Percentiles rank a stretch among this genome's conserved stretches.
Conservation (phyloP, 2,113 vertebrate genomes). For the Sprattus sprattus region DNA sequence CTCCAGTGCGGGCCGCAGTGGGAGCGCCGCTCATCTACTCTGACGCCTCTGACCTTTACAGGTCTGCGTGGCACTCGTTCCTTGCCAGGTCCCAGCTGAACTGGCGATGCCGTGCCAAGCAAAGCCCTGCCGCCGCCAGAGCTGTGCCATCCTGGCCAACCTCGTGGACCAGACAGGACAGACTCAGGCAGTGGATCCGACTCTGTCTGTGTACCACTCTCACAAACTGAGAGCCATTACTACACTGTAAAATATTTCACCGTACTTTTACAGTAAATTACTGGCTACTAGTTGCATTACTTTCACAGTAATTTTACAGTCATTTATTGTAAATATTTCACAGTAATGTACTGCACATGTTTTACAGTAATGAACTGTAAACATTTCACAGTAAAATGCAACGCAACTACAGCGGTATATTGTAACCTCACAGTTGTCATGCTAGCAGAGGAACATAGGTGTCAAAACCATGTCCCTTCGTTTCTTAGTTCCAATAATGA, state of each 20-base stretch:
- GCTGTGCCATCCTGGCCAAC: slow-evolving; percentile 21
- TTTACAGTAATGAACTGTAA: no score
- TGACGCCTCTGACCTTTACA: slow-evolving; percentile 74
- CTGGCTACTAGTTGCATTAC: no score
- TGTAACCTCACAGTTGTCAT: no score
- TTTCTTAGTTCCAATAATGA: not conserved
- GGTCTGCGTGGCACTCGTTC: slow-evolving; percentile 45
- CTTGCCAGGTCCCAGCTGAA: slow-evolving; percentile 50
- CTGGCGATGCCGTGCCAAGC: slow-evolving; percentile 60
- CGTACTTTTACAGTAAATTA: no score
- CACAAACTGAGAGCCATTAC: not conserved
- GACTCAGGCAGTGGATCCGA: not conserved
- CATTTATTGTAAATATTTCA: no score
- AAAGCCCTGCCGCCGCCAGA: slow-evolving; percentile 29
- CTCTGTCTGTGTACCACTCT: not conserved
- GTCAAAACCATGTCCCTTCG: not conserved
- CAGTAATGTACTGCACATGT: no score
- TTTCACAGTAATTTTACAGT: no score
- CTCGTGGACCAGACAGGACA: not conserved
- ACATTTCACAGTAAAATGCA: no score
- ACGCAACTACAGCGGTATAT: no score
- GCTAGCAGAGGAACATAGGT: not conserved
- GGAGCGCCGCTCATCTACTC: slow-evolving; percentile 64
- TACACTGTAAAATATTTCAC: no score
- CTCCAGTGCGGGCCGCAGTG: slow-evolving; percentile 52